phyloP scores from a whole-genome alignment of 2,888 invertebrate genomes.

The Dasypolia templi region DNA sequence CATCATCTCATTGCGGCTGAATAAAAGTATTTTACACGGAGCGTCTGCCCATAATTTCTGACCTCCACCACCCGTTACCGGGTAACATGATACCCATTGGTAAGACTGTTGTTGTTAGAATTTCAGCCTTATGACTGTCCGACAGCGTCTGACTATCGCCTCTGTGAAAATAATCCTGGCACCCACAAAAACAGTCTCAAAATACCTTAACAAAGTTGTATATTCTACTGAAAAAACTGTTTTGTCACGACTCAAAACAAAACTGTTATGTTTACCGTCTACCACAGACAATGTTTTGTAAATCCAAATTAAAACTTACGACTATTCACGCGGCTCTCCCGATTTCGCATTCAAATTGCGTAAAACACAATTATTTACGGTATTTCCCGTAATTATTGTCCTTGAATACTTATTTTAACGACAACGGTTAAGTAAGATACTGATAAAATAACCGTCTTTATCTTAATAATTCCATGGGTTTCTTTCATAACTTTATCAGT shows the following conservation, averaged over 20 bases:
- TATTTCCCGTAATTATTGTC: background rate
- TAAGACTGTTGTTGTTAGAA: background rate
- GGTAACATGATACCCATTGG: background rate
- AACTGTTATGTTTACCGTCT: constrained; percentile 31
- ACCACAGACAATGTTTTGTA: background rate
- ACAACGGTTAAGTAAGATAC: background rate
- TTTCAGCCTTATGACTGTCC: too few relatives aligned
- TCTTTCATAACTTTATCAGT: constrained; percentile 28
- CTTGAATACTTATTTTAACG: background rate
- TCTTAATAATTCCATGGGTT: constrained; percentile 16
- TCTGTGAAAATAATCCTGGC: background rate
- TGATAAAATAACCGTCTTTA: background rate
- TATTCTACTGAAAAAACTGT: background rate
- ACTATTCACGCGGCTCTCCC: too few relatives aligned
- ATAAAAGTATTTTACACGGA: background rate
- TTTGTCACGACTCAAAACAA: constrained; percentile 33
- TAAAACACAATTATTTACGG: background rate
- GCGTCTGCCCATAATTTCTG: too few relatives aligned
- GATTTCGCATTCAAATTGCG: background rate
- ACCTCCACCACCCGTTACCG: background rate
- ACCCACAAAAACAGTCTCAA: background rate
- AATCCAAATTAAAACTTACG: background rate
- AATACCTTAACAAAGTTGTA: background rate
- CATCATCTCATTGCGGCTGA: background rate
- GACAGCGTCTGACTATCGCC: background rate